A percentile compares a stretch with the other conserved stretches of the same genome.
Evolutionary conservation across 2,797 vertebrate species (phyloP).

Genomic region (Paramormyrops hopkinsi): DNA sequence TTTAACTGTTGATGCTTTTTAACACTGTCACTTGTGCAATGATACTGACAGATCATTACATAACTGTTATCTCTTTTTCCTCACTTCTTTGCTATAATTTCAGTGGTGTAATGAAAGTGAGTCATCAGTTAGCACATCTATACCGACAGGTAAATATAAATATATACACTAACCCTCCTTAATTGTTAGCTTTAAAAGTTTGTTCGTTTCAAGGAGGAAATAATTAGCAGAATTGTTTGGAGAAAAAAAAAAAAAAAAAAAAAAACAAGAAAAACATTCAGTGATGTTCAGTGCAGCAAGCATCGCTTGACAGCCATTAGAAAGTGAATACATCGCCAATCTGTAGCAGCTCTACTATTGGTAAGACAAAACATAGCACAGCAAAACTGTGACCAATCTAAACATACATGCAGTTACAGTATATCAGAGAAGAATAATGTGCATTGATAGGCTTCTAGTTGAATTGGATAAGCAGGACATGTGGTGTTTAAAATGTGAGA

Average conservation of each 20-base stretch:
- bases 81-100: not conserved
- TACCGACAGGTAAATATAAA: not conserved
- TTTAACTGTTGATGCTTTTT: not conserved
- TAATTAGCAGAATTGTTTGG: not conserved
- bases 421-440: not conserved
- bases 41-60: not conserved
- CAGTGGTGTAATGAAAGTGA: not conserved
- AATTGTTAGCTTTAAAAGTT: not conserved
- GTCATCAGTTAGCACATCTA: not conserved
- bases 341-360: not conserved
- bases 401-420: not conserved
- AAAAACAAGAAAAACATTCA: not conserved
- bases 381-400: not conserved
- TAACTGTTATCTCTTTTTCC: not conserved
- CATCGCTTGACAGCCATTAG: not conserved
- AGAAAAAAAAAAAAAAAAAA: too few species aligned
- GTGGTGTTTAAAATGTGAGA: not conserved
- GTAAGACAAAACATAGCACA: not conserved
- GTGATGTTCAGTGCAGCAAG: not conserved
- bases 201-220: not conserved
- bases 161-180: not conserved
- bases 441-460: not conserved
- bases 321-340: not conserved
- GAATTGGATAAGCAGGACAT: not conserved
- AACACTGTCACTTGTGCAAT: not conserved